Base-by-base conservation (phyloP, 2,888 invertebrate species). In the Neoaliturus tenellus region DNA sequence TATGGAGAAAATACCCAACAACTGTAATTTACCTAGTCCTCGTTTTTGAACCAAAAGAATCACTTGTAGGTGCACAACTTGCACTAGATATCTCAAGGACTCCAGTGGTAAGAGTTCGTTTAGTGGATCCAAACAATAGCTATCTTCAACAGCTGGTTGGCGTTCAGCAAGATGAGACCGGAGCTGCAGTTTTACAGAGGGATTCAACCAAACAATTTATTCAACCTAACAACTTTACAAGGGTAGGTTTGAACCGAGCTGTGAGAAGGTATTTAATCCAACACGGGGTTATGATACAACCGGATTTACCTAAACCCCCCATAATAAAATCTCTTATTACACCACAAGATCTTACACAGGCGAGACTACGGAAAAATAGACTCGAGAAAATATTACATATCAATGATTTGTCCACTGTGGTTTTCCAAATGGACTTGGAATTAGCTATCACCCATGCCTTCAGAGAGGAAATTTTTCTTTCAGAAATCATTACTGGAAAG, bases 321-420 rank as follows among this genome's bases (percentile, higher is more conserved):
- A 99, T 90, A 94, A 95, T 90, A 98, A 97, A 0, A 99, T 99
- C 90, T 25, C 23, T 20, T 25, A 25, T 5, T 25, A 25, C 14
- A 4, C 5, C 6, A 3, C 23, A 58, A 58, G 39, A 39, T 5
- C 39, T 8, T 8, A 58, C 25, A 20, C 23, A 58, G 58, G 69
- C 5, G 25, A 58, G 25, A 25, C 6, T 5, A 25, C n/a, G n/a
- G 39, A 39, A 12, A 39, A 39, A 12, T 12, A 12, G 25, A 25
- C 5, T 58, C 1, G 25, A 69, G 23, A 28, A 33, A 35, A n/a
- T 4, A 69, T 20, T 69, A 4, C 31, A 69, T 33, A 20, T 69
- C 4, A 12, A 4, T 20, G 14, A 69, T 35, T 35, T 69, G 35
- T 10, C 12, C 4, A 33, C 33, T 23, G 69, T 35, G 12, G 69